Percentiles rank a stretch among this genome's conserved stretches.
phyloP scores from a whole-genome alignment of 53 echinoderm and acorn worm genomes.

The Mesocentrotus franciscanus region DNA sequence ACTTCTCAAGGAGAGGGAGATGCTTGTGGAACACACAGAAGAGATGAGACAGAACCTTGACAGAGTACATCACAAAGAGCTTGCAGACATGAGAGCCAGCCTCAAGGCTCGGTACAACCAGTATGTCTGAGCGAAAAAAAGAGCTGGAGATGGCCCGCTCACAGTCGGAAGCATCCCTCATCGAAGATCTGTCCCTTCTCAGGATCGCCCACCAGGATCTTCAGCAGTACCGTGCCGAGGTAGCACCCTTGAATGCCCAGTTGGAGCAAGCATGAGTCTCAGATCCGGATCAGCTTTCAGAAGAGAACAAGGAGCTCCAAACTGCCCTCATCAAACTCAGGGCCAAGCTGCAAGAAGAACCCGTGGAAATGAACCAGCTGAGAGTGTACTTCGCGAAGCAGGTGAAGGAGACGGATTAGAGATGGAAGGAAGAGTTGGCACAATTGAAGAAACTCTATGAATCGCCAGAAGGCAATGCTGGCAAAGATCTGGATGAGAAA shows the following conservation, averaged over 20 bases:
- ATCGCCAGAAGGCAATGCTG: slow-evolving; percentile 62
- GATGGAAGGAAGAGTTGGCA: slow-evolving; percentile 89
- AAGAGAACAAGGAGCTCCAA: slow-evolving; percentile 89
- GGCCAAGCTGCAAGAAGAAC: slow-evolving; percentile 84
- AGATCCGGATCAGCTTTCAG: slow-evolving; percentile 67
- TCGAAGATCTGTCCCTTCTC: slow-evolving; percentile 79
- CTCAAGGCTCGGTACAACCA: slow-evolving; percentile 88
- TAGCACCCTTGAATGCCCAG: slow-evolving; percentile 45
- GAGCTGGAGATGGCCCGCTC: slow-evolving; percentile 79
- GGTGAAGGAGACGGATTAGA: slow-evolving; percentile 82
- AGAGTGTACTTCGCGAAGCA: slow-evolving; percentile 87
- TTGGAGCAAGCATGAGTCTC: slow-evolving; percentile 67
- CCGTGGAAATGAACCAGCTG: slow-evolving; percentile 84
- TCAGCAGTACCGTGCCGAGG: slow-evolving; percentile 64
- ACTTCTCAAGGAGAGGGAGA: slow-evolving; percentile 86
- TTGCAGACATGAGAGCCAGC: slow-evolving; percentile 75
- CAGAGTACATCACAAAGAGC: slow-evolving; percentile 83
- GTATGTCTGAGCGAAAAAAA: slow-evolving; percentile 81
- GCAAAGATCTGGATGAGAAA: slow-evolving; percentile 58
- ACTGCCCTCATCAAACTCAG: slow-evolving; percentile 78
- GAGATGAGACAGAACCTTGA: slow-evolving; percentile 92
- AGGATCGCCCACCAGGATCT: slow-evolving; percentile 58
- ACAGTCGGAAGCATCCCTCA: slow-evolving; percentile 75
- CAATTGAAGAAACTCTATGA: slow-evolving; percentile 72
- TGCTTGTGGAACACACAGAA: slow-evolving; percentile 90